Evolutionary conservation across 1,140 invertebrate genomes (phyloP).

Genomic region (Chionoecetes opilio): DNA sequence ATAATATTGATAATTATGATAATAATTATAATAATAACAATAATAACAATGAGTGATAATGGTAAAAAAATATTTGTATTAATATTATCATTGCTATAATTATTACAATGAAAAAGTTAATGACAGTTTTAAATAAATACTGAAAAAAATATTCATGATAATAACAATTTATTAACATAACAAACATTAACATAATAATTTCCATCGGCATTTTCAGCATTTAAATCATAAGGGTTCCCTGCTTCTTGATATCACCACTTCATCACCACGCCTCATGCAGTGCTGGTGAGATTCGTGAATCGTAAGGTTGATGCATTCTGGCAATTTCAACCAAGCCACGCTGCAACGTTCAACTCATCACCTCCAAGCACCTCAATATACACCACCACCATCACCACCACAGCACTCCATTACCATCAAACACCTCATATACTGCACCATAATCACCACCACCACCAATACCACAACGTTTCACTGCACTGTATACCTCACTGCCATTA

Average conservation of each 20-base stretch:
- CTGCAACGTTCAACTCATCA: background rate
- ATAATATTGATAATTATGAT: no score
- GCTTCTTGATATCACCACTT: background rate
- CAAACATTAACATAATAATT: no score
- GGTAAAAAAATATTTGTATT: no score
- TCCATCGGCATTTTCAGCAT: no score
- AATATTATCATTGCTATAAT: background rate
- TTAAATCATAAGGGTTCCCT: background rate
- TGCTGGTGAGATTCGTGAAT: background rate
- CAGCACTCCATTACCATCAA: background rate
- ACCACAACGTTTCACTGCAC: no score
- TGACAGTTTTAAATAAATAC: background rate
- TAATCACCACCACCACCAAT: background rate
- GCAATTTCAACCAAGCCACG: no score
- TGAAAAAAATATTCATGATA: background rate
- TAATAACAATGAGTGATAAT: background rate
- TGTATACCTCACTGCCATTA: no score
- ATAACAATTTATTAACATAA: background rate
- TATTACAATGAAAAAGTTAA: background rate
- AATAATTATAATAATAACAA: no score
- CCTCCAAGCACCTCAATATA: background rate
- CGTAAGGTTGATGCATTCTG: background rate
- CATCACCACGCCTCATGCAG: background rate
- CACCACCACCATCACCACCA: constrained; percentile 31
- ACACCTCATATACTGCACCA: background rate